Percentiles rank a stretch among this genome's conserved stretches.
Evolutionary conservation across 1,140 invertebrate species (phyloP).

Genomic region (Drosophila auraria): DNA sequence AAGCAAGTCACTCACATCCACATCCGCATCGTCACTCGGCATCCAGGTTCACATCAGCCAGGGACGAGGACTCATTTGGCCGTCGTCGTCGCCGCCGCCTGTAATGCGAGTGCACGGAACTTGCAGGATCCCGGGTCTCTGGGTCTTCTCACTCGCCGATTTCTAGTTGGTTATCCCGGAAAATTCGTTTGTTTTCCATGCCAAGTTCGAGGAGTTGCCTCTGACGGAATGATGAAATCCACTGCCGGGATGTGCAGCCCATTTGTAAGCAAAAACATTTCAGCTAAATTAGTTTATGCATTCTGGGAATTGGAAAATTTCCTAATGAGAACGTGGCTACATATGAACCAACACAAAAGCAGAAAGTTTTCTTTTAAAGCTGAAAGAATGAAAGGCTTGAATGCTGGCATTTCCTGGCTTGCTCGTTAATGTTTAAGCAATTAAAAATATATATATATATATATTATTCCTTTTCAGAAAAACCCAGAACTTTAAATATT

Average conservation of each 20-base stretch:
- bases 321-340: slow-evolving; percentile 56
- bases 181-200: slow-evolving; percentile 64
- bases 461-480: no score
- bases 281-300: slow-evolving; percentile 80
- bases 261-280: slow-evolving; percentile 84
- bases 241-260: slow-evolving; percentile 44
- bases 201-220: slow-evolving; percentile 56
- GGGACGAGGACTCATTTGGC: slow-evolving; percentile 61
- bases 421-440: background rate
- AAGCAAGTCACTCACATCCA: slow-evolving; percentile 42
- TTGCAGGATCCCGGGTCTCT: slow-evolving; percentile 16
- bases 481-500: background rate
- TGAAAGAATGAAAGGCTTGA: background rate
- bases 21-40: slow-evolving; percentile 18
- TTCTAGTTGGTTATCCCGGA: slow-evolving; percentile 34
- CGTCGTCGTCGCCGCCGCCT: slow-evolving; percentile 51
- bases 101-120: slow-evolving; percentile 72
- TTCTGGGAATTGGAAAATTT: slow-evolving; percentile 74
- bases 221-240: slow-evolving; percentile 73
- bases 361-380: slow-evolving; percentile 28
- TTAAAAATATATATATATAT: background rate
- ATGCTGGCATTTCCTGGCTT: background rate
- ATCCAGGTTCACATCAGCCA: slow-evolving; percentile 9
- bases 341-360: slow-evolving; percentile 1
- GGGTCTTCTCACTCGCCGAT: slow-evolving; percentile 37